A percentile compares a stretch with the other conserved stretches of the same genome.
phyloP scores from a whole-genome alignment of 2,888 invertebrate species.

The Formica aserva region DNA sequence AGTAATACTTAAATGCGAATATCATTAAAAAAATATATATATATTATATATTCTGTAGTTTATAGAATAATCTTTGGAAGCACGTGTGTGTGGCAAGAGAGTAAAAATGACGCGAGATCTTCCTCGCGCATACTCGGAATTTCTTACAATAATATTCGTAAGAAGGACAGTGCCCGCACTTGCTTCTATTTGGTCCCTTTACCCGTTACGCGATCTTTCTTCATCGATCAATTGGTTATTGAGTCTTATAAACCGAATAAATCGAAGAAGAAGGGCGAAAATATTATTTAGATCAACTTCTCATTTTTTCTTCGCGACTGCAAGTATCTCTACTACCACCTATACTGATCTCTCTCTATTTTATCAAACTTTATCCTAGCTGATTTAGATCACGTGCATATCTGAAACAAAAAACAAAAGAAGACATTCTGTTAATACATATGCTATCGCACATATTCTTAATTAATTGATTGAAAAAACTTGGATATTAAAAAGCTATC shows the following conservation, averaged over 20 bases:
- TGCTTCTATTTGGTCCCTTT: slow-evolving; percentile 52
- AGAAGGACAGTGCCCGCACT: slow-evolving; percentile 65
- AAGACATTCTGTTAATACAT: slow-evolving; percentile 10
- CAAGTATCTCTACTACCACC: slow-evolving; percentile 47
- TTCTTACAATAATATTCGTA: slow-evolving; percentile 19
- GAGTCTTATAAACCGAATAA: slow-evolving; percentile 25
- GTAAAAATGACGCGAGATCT: slow-evolving; percentile 22
- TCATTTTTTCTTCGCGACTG: slow-evolving; percentile 9
- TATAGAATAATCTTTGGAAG: slow-evolving; percentile 58
- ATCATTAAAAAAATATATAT: slow-evolving; percentile 34
- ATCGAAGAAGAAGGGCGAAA: slow-evolving; percentile 18
- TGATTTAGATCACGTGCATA: slow-evolving; percentile 75
- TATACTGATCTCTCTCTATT: slow-evolving; percentile 37
- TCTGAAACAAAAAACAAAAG: slow-evolving; percentile 81
- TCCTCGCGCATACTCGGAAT: slow-evolving; percentile 21
- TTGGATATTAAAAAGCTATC: neutral
- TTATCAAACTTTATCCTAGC: slow-evolving; percentile 68
- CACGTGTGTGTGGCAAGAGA: slow-evolving; percentile 45
- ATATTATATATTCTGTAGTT: slow-evolving; percentile 32
- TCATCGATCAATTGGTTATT: slow-evolving; percentile 14
- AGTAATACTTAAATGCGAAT: neutral
- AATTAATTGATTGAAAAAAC: slow-evolving; percentile 24
- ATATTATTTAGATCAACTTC: slow-evolving; percentile 38
- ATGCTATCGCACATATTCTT: neutral
- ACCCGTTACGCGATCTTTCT: slow-evolving; percentile 22